Percentiles rank a stretch among this genome's conserved stretches.
Conservation (phyloP, 2,113 vertebrate species). For the Pangasianodon gigas region DNA sequence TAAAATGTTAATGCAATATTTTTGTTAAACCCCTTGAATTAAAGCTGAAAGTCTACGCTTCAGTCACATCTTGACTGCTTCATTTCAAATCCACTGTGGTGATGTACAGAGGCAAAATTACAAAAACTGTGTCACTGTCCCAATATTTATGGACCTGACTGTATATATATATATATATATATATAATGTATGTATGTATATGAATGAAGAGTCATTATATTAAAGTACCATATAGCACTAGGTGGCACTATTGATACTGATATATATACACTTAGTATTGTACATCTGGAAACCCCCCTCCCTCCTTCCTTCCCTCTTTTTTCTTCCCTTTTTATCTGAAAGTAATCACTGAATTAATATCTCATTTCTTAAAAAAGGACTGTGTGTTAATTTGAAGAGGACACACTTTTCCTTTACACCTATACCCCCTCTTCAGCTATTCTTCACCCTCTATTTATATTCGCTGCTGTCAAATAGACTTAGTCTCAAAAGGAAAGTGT, state of each 20-base stretch:
- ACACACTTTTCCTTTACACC: slow-evolving; percentile 23
- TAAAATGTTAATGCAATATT: too few relatives aligned
- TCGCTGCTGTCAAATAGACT: slow-evolving; percentile 22
- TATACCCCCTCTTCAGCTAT: not conserved
- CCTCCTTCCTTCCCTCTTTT: not conserved
- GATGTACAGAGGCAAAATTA: too few relatives aligned
- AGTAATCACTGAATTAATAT: slow-evolving; percentile 44
- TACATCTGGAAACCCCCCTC: slow-evolving; percentile 6
- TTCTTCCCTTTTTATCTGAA: slow-evolving; percentile 40
- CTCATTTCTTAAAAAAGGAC: slow-evolving; percentile 42
- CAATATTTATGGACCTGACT: too few relatives aligned
- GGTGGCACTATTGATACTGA: slow-evolving; percentile 53
- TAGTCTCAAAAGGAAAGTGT: slow-evolving; percentile 12
- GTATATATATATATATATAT: not conserved
- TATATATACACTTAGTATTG: slow-evolving; percentile 23
- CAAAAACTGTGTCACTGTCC: too few relatives aligned
- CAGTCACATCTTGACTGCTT: too few relatives aligned
- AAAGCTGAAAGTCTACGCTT: too few relatives aligned
- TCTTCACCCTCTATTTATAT: slow-evolving; percentile 29
- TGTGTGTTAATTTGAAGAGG: slow-evolving; percentile 44
- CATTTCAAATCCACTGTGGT: too few relatives aligned
- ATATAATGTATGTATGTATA: not conserved
- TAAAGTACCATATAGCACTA: slow-evolving; percentile 32
- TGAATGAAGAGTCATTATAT: not conserved
- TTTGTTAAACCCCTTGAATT: too few relatives aligned